Base-by-base conservation (phyloP, 2,888 invertebrate species). In the Heteromurus nitidus region DNA sequence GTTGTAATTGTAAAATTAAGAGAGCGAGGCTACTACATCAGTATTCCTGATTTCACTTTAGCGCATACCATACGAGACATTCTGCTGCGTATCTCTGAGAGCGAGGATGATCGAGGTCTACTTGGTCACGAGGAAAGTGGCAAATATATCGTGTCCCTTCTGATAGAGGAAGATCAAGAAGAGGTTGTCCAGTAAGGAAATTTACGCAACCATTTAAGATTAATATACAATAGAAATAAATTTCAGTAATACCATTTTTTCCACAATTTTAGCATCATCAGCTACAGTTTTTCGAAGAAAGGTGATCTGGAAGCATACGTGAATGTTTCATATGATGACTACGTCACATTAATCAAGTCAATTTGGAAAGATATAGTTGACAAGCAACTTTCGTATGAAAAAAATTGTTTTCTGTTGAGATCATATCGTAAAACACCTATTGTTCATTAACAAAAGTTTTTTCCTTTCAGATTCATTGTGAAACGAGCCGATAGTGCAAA, bases 231-330 rank as follows among this genome's bases (percentile, higher is more conserved):
- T n/a, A n/a, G n/a, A 53, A 69, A 20, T 55, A 24, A 13, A 44
- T 18, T 42, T 44, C 31, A 53, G 26, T 31, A 65, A 55, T 18
- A 50, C n/a, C 9, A 42, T 24, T 47, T 50, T 18, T 20, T 62
- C 36, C 7, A 36, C 36, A 36, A 7, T 36, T 31, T 31, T 89
- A 95, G 95, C 79, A 95, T 96, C 90, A 93, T 96, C 82, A 93
- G 94, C 0, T 92, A 93, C 3, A 96, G 96, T 88, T 96, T 96
- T 90, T 94, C 94, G 89, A 92, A 92, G 88, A 96, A 96, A 89
- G 96, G 95, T 0, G 96, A 96, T 88, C 88, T 96, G 86, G 96
- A 96, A 88, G 92, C 93, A 88, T 95, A 94, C 92, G 89, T 95
- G 18, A 92, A 93, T 80, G 93, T 95, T 20, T 89, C 91, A 9